Base-by-base conservation (phyloP, 2,797 vertebrate species). In the Microctenopoma stevenorrisi region DNA sequence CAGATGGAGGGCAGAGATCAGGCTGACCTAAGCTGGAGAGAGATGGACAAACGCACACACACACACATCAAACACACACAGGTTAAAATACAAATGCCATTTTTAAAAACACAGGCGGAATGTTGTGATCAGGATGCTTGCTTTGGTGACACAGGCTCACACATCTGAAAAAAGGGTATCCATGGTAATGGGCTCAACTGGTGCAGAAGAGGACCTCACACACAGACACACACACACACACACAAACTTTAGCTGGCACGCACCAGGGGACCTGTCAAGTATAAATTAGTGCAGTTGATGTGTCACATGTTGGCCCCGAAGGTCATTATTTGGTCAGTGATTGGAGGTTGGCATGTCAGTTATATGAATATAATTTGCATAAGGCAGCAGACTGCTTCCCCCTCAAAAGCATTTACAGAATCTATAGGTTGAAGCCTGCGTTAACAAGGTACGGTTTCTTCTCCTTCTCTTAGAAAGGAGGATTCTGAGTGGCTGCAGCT, bases 301-400 rank as follows among this genome's bases (percentile, higher is more conserved):
- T 91, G 89, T 89, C 89, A 91, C 91, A 86, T 78, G 86, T 86
- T 89, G 86, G 76, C 85, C 81, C 80, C 53, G 50, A 83, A 91
- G 89, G 91, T 92, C 92, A 92, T 92, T 91, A 93, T 93, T 90
- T 92, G 93, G 92, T 93, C 90, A 92, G 88, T 87, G 83, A 89
- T 91, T 86, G 90, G 91, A 91, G 82, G 90, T 64, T 88, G 91
- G 88, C 85, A 58, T 83, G 89, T 86, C 88, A 89, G 88, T 90
- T 90, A 85, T 83, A 74, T 72, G 83, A 72, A 86, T 75, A 76
- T 88, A 59, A 92, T 92, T 92, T 93, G 89, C 91, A 92, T 93
- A 88, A 85, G 78, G 78, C 81, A 78, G 83, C 71, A 72, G 51
- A 78, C 79, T 76, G 66, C 77, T 76, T 81, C 74, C 64, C 61